A percentile compares a stretch with the other conserved stretches of the same genome.
phyloP scores from a whole-genome alignment of 2,888 invertebrate species.

The Apeira syringaria region DNA sequence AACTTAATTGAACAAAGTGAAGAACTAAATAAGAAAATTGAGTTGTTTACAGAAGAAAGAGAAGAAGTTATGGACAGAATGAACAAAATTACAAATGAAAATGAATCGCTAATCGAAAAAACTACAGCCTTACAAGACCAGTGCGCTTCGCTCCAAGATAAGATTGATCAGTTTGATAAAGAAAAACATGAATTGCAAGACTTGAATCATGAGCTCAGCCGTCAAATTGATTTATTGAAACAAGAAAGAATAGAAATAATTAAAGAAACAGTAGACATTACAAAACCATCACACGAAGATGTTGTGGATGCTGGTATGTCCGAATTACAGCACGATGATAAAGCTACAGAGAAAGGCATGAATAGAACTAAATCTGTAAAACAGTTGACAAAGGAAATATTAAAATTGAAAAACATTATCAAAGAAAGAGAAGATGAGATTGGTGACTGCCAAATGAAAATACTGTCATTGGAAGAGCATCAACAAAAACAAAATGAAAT shows the following conservation, averaged over 20 bases:
- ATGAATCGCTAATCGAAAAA: slow-evolving; percentile 77
- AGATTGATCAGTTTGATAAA: slow-evolving; percentile 67
- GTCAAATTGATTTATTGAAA: slow-evolving; percentile 73
- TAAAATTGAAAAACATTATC: slow-evolving; percentile 74
- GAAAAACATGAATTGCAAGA: slow-evolving; percentile 65
- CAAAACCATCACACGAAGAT: slow-evolving; percentile 62
- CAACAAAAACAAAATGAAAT: slow-evolving; percentile 71
- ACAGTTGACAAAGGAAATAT: slow-evolving; percentile 78
- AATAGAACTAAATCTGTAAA: slow-evolving; percentile 71
- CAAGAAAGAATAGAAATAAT: slow-evolving; percentile 67
- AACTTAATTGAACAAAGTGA: slow-evolving; percentile 85
- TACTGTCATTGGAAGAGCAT: slow-evolving; percentile 74
- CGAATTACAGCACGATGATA: slow-evolving; percentile 67
- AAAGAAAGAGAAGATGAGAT: slow-evolving; percentile 81
- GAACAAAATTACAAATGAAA: slow-evolving; percentile 85
- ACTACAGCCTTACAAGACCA: slow-evolving; percentile 78
- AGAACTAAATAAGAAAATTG: slow-evolving; percentile 87
- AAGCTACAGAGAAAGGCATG: slow-evolving; percentile 60
- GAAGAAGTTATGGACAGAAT: slow-evolving; percentile 88
- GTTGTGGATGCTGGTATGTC: slow-evolving; percentile 45
- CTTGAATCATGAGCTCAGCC: slow-evolving; percentile 59
- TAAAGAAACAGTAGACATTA: slow-evolving; percentile 65
- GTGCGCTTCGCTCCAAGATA: slow-evolving; percentile 71
- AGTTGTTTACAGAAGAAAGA: slow-evolving; percentile 87
- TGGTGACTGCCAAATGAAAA: slow-evolving; percentile 78